phyloP scores from a whole-genome alignment of 2,113 vertebrate genomes.

The Oxyruncus cristatus region DNA sequence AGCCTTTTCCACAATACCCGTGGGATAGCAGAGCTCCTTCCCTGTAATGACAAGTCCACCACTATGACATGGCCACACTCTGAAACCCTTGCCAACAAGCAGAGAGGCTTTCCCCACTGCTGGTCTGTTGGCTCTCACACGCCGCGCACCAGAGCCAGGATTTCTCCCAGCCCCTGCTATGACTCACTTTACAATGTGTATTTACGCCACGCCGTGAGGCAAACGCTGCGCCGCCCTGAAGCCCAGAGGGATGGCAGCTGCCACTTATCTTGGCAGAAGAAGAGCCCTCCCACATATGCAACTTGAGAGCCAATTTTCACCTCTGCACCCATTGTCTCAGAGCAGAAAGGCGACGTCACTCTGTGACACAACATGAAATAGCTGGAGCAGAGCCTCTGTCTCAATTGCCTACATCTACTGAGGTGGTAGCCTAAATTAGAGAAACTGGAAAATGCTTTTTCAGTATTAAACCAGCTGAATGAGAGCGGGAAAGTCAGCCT shows the following conservation, averaged over 20 bases:
- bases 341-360: accelerated
- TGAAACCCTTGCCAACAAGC: neutral
- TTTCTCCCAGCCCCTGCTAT: neutral
- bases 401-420: neutral
- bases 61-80: neutral
- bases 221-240: accelerated
- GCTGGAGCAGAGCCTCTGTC: neutral
- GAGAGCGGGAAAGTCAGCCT: neutral
- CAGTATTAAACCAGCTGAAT: neutral
- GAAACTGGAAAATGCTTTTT: neutral
- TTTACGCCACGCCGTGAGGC: accelerated
- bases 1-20: neutral
- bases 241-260: neutral
- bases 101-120: neutral
- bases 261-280: neutral
- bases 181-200: accelerated
- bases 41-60: neutral
- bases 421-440: neutral
- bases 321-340: neutral
- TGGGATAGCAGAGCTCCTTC: neutral
- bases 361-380: neutral
- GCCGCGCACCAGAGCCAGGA: neutral
- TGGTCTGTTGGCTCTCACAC: neutral
- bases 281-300: accelerated
- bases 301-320: neutral